Conservation (phyloP, 2,797 vertebrate species). For the Acipenser ruthenus region DNA sequence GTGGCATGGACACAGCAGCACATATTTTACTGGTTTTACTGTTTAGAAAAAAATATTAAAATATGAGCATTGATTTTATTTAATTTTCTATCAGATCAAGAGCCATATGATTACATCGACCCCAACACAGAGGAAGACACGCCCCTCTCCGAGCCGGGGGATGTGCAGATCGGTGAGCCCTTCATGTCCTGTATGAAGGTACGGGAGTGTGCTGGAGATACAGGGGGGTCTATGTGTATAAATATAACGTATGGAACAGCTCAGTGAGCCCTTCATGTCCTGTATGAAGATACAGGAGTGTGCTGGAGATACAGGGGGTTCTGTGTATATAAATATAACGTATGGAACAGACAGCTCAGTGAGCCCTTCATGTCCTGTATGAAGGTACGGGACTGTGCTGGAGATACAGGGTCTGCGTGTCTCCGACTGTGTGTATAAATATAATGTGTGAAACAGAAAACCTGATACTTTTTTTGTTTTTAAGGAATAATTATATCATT, state of each 20-base stretch:
- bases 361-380: constrained; percentile 70
- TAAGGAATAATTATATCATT: too few relatives aligned
- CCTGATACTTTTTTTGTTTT: too few relatives aligned
- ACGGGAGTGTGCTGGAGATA: constrained; percentile 16
- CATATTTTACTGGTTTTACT: too few relatives aligned
- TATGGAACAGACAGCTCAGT: constrained; percentile 3
- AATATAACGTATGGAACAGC: too few relatives aligned
- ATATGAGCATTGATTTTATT: neutral
- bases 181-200: constrained; percentile 85
- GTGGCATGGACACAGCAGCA: too few relatives aligned
- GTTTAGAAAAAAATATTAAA: too few relatives aligned
- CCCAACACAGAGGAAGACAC: constrained; percentile 74
- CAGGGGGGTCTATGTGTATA: neutral
- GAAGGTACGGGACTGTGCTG: constrained; percentile 62
- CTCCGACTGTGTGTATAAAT: too few relatives aligned
- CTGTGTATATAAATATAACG: too few relatives aligned
- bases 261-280: too few relatives aligned
- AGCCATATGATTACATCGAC: constrained; percentile 88
- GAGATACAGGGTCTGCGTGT: neutral
- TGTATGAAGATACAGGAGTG: too few relatives aligned
- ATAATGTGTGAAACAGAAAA: too few relatives aligned
- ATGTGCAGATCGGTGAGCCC: constrained; percentile 61
- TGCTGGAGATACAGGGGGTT: too few relatives aligned
- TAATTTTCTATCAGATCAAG: constrained; percentile 60
- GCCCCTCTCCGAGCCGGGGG: constrained; percentile 72